Evolutionary conservation across 1,140 invertebrate species (phyloP).

Genomic region (Matsumurasca onukii): DNA sequence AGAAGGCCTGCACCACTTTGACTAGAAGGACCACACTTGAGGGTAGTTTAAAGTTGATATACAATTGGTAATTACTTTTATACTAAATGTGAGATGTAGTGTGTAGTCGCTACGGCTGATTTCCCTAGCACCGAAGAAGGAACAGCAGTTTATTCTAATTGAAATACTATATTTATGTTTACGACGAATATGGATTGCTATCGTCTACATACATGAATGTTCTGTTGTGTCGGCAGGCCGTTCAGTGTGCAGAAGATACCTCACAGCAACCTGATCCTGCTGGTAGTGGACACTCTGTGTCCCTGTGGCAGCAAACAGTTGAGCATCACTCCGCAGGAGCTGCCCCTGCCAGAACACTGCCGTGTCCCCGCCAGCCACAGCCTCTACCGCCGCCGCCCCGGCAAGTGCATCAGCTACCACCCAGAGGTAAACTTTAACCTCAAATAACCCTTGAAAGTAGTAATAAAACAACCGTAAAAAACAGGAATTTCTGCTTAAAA

Average conservation of each 20-base stretch:
- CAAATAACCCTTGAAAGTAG: not conserved
- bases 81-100: no score
- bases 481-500: not conserved
- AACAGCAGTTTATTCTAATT: no score
- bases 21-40: no score
- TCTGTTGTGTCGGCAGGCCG: no score
- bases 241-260: constrained; percentile 93
- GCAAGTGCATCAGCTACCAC: constrained; percentile 85
- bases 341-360: constrained; percentile 53
- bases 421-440: constrained; percentile 67
- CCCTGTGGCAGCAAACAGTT: constrained; percentile 83
- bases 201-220: no score
- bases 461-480: not conserved
- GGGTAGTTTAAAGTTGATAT: no score
- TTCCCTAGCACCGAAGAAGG: no score
- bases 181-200: no score
- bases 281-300: constrained; percentile 87
- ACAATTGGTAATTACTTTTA: no score
- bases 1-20: no score
- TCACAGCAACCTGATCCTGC: constrained; percentile 84
- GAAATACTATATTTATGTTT: no score
- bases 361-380: constrained; percentile 55
- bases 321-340: constrained; percentile 76
- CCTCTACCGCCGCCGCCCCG: constrained; percentile 66
- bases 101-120: no score